phyloP scores from a whole-genome alignment of 2,888 invertebrate species.

The Scaptomyza cyrtandrae region DNA sequence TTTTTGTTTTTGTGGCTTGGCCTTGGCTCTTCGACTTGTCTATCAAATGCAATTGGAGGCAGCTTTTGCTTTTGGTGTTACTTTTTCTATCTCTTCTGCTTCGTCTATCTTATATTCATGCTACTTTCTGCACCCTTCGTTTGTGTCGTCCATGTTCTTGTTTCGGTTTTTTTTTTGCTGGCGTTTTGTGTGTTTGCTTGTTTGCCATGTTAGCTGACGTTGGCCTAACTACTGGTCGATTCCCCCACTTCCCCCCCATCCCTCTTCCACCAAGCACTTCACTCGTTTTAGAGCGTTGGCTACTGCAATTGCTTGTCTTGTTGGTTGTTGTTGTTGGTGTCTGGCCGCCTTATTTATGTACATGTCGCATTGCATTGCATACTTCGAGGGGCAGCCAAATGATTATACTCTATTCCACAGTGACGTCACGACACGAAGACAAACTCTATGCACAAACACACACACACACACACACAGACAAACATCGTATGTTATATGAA shows the following conservation, averaged over 20 bases:
- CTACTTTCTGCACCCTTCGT: background rate
- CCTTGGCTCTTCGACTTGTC: slow-evolving; percentile 26
- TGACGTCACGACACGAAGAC: slow-evolving; percentile 17
- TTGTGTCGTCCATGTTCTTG: slow-evolving; percentile 17
- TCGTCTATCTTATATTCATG: background rate
- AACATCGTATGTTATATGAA: slow-evolving; percentile 3
- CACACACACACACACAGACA: background rate
- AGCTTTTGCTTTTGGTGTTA: slow-evolving; percentile 22
- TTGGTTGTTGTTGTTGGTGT: slow-evolving; percentile 17
- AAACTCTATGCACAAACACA: background rate
- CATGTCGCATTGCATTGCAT: slow-evolving; percentile 65
- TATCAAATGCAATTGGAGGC: slow-evolving; percentile 44
- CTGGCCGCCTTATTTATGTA: slow-evolving; percentile 60
- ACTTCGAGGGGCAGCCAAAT: slow-evolving; percentile 58
- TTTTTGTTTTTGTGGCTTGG: slow-evolving; percentile 6
- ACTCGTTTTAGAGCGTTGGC: background rate
- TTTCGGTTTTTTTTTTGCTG: slow-evolving; percentile 6
- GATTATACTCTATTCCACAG: slow-evolving; percentile 41
- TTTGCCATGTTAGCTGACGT: slow-evolving; percentile 46
- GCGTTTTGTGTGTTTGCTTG: slow-evolving; percentile 26
- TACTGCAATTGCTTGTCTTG: slow-evolving; percentile 19
- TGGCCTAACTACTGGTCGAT: slow-evolving; percentile 29
- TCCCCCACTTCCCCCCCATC: background rate
- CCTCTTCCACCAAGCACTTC: background rate
- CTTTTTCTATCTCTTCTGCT: background rate